A percentile compares a stretch with the other conserved stretches of the same genome.
Evolutionary conservation across 1,140 invertebrate species (phyloP).

Genomic region (Euschistus heros): DNA sequence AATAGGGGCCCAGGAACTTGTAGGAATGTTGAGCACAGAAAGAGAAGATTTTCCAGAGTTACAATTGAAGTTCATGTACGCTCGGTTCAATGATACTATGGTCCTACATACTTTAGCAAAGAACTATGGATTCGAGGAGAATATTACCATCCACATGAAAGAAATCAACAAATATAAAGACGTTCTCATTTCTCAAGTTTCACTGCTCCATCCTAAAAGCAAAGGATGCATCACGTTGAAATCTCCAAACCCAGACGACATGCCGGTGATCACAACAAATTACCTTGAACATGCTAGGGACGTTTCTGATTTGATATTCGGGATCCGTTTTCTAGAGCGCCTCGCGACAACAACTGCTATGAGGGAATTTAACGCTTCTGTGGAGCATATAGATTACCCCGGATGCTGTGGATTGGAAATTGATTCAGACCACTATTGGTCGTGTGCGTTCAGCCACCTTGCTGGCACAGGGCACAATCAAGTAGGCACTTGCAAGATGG

Average conservation of each 20-base stretch:
- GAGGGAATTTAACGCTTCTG: slow-evolving; percentile 34
- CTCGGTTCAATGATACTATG: slow-evolving; percentile 49
- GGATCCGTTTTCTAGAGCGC: slow-evolving; percentile 39
- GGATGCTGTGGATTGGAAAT: slow-evolving; percentile 26
- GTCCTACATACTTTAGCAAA: slow-evolving; percentile 34
- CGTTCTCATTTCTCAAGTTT: slow-evolving; percentile 40
- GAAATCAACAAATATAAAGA: slow-evolving; percentile 43
- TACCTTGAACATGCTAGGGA: slow-evolving; percentile 35
- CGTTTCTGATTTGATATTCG: slow-evolving; percentile 35
- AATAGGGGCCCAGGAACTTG: slow-evolving; percentile 34
- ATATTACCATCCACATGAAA: slow-evolving; percentile 49
- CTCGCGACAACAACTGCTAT: slow-evolving; percentile 48
- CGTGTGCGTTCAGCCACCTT: slow-evolving; percentile 30
- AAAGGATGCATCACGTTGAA: slow-evolving; percentile 39
- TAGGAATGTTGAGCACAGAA: slow-evolving; percentile 36
- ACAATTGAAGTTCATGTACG: slow-evolving; percentile 26
- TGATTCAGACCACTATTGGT: slow-evolving; percentile 36
- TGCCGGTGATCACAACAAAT: slow-evolving; percentile 48
- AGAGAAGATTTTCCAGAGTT: slow-evolving; percentile 36
- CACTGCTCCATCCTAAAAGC: slow-evolving; percentile 39
- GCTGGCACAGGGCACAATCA: slow-evolving; percentile 48
- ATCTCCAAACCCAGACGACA: slow-evolving; percentile 41
- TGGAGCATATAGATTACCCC: slow-evolving; percentile 1
- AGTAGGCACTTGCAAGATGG: slow-evolving; percentile 68
- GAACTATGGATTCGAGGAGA: slow-evolving; percentile 44